Evolutionary conservation across 2,888 invertebrate genomes (phyloP), one percentile per base, ranked within the genome.

Genomic region (Drosophila falleni): DNA sequence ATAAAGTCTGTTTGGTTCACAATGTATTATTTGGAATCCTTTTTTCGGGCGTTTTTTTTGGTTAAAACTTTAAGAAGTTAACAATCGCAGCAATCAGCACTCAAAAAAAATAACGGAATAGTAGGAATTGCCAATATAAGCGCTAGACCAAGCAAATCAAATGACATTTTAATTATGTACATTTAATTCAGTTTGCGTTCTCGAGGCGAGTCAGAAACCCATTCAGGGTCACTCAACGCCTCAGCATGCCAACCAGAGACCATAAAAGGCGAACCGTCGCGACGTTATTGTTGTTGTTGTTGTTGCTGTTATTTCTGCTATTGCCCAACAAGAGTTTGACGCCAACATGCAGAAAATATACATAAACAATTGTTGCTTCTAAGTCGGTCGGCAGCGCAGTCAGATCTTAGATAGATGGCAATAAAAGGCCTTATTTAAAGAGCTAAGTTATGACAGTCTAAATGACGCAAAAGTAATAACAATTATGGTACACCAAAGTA

Each of bases 171-270:
- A 72, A 71, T 75, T 65, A 56, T 54, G 51, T 60, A 26, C 42
- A 61, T 55, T 74, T 50, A 39, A 60, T 47, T 66, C 33, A 46
- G 47, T 47, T 53, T 70, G 50, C 60, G 66, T 55, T 80, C 61
- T 73, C 44, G 55, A 71, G 53, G 41, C 50, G 29, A 64, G 46
- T 53, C 47, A 64, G 55, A 67, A 72, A 70, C 55, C 19, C 53
- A 71, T 78, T 88, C 84, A 85, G 72, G 89, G 87, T 74, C 78
- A 61, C 51, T 49, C 56, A 67, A 82, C 84, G 80, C 72, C 87
- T 72, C 49, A 63, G 62, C 70, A 56, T 56, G 67, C 37, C 50
- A 37, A 46, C 64, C 31, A 58, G 31, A 68, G 55, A 50, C 87
- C 73, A 69, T 88, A 80, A 86, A 88, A 74, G 80, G 74, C 69